phyloP scores from a whole-genome alignment of 2,888 invertebrate genomes.

The Pterostichus madidus region DNA sequence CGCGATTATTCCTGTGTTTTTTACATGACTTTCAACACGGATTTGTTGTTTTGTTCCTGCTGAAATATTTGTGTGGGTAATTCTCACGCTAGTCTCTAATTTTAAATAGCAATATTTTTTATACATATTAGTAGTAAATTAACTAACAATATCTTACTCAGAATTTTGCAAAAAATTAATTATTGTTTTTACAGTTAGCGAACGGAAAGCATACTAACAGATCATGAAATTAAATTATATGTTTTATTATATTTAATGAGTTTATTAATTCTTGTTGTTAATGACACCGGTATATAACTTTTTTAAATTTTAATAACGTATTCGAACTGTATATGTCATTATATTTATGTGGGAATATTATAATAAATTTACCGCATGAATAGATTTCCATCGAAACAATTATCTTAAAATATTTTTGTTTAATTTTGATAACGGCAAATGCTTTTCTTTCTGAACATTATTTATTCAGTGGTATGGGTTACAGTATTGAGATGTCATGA shows the following conservation, averaged over 20 bases:
- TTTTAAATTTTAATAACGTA: conserved; percentile 14
- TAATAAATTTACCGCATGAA: conserved; percentile 5
- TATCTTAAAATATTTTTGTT: conserved; percentile 22
- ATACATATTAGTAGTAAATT: conserved; percentile 1
- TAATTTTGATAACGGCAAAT: conserved; percentile 47
- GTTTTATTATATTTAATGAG: conserved; percentile 37
- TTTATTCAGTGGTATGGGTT: neutral
- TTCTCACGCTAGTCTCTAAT: conserved; percentile 9
- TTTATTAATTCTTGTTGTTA: conserved; percentile 15
- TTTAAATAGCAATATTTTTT: conserved; percentile 19
- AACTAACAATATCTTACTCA: conserved; percentile 16
- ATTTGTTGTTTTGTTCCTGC: conserved; percentile 14
- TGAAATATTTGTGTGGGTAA: conserved; percentile 2
- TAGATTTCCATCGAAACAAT: conserved; percentile 27
- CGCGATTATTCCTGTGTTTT: conserved; percentile 14
- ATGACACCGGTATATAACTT: conserved; percentile 15
- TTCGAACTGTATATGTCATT: conserved; percentile 30
- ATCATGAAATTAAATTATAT: conserved; percentile 30
- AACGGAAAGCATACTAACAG: conserved; percentile 20
- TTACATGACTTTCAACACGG: conserved; percentile 35
- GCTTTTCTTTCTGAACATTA: neutral
- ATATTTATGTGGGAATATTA: neutral
- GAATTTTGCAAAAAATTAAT: conserved; percentile 31
- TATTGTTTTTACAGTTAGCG: conserved; percentile 47
- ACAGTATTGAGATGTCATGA: conserved; percentile 23